Evolutionary conservation across 30 jellyfish, hydroid and myxozoan genomes (phyloP), one percentile per base, ranked within the genome.

Genomic region (Phacellophora camtschatica): DNA sequence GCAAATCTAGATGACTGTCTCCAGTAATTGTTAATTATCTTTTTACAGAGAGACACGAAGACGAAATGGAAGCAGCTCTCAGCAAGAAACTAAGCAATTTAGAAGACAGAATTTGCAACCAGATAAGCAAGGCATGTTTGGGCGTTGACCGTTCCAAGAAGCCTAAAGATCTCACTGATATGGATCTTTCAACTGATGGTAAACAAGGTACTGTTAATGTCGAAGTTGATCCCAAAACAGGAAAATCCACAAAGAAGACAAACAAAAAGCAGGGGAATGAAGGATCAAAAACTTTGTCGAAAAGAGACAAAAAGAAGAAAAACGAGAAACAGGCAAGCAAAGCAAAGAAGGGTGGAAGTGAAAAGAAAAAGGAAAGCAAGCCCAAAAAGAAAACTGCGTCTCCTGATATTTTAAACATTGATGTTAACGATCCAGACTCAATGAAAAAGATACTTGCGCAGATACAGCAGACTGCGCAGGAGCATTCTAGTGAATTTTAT

Each of bases 11-110:
- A n/a, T n/a, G n/a, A n/a, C n/a, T n/a, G n/a, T n/a, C n/a, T n/a
- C n/a, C n/a, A n/a, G n/a, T n/a, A n/a, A n/a, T n/a, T n/a, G n/a
- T 68, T 13, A 30, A 12, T 3, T 15, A 13, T n/a, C 11, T 4
- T 39, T 13, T 56, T 25, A n/a, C 73, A 89, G 98, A 90, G 87
- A 74, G 90, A 28, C 98, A 90, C 55, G 98, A 90, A 25, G 98
- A 90, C 36, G 98, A 84, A 28, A 73, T 90, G 18, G 98, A 90
- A 67, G 19, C 76, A 4, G 90, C 89, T 0, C 71, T 90, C 12
- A 82, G 72, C 16, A 90, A 72, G 49, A 72, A 54, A 1, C 46
- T 61, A n/a, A 55, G 43, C 48, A 88, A 85, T 59, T 19, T 77
- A 11, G 95, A 55, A 66, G n/a, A 77, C 15, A 33, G 42, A 23